Evolutionary conservation across 2,113 vertebrate genomes (phyloP).

Genomic region (Alethe castanea): DNA sequence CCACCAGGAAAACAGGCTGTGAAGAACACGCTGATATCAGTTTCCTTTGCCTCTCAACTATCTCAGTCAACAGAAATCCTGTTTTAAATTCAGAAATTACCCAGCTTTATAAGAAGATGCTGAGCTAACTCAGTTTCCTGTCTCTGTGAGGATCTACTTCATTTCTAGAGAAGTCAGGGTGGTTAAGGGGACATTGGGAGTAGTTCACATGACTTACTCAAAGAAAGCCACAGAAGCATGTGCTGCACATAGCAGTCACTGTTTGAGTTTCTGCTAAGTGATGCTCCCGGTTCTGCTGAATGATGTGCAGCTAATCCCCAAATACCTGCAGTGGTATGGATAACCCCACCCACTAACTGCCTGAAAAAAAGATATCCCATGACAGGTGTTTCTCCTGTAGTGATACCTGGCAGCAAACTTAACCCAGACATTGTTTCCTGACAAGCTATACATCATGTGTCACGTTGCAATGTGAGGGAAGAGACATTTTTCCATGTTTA

Average conservation of each 20-base stretch:
- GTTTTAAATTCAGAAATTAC: neutral
- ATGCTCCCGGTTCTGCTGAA: neutral
- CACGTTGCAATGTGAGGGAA: neutral
- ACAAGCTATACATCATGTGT: neutral
- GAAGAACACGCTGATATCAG: neutral
- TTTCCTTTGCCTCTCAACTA: neutral
- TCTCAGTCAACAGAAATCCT: neutral
- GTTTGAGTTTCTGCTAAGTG: neutral
- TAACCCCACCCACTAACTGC: constrained; percentile 6
- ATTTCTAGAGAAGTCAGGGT: neutral
- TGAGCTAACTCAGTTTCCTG: neutral
- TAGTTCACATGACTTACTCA: neutral
- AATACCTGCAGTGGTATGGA: neutral
- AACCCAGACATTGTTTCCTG: constrained; percentile 16
- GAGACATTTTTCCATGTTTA: constrained; percentile 3
- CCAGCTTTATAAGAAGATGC: neutral
- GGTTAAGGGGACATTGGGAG: neutral
- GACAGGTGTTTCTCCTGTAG: neutral
- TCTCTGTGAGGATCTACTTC: neutral
- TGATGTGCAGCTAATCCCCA: constrained; percentile 17
- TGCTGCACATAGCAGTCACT: neutral
- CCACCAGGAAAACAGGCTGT: neutral
- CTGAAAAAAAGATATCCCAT: neutral
- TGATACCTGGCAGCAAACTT: constrained; percentile 8
- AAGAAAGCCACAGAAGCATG: neutral